Conservation (phyloP, 2,797 vertebrate genomes). For the Catharus ustulatus region DNA sequence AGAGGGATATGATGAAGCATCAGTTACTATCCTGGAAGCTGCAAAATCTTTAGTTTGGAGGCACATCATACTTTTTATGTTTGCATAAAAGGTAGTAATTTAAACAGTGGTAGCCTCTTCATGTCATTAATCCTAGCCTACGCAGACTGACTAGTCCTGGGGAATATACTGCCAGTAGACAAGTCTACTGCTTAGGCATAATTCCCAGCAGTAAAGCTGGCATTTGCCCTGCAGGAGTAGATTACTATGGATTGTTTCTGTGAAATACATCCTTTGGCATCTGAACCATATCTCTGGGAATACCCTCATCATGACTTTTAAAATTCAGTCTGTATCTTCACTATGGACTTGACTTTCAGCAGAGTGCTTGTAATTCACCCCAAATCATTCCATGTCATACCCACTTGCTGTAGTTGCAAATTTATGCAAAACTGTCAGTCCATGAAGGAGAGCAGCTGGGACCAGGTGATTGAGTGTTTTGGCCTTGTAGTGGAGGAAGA, state of each 20-base stretch:
- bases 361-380: conserved; percentile 4
- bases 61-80: not conserved
- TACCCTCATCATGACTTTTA: not conserved
- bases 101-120: not conserved
- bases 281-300: not conserved
- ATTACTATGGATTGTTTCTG: conserved; percentile 26
- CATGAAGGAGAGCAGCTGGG: not conserved
- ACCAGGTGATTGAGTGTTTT: not conserved
- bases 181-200: not conserved
- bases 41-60: not conserved
- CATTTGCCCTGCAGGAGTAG: not conserved
- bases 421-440: conserved; percentile 1
- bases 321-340: not conserved
- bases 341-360: conserved; percentile 1
- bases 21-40: not conserved
- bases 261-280: conserved; percentile 4
- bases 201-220: conserved; percentile 22
- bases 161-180: not conserved
- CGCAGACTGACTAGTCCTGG: not conserved
- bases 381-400: not conserved
- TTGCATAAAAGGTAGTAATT: not conserved
- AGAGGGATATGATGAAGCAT: not conserved
- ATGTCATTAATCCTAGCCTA: not conserved
- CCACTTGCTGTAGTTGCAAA: conserved; percentile 4
- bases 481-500: not conserved